Percentiles rank a stretch among this genome's conserved stretches.
phyloP scores from a whole-genome alignment of 2,797 vertebrate genomes.

The Sebastes diaconus region DNA sequence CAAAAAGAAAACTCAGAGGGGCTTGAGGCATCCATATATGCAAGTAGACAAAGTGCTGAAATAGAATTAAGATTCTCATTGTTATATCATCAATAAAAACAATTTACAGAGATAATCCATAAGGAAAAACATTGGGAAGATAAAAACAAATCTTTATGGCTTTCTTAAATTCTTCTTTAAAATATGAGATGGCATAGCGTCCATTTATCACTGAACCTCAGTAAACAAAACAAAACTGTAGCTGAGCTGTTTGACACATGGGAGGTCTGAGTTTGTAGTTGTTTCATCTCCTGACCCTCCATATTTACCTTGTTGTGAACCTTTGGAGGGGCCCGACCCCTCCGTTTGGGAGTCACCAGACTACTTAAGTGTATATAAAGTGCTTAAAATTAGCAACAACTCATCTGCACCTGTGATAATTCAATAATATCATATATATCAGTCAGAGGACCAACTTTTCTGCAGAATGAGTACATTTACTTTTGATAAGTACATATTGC shows the following conservation, averaged over 20 bases:
- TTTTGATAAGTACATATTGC: background rate
- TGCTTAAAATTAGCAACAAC: background rate
- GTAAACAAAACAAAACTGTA: no score
- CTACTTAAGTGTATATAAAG: background rate
- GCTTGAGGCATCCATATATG: no score
- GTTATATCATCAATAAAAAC: no score
- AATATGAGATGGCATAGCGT: rapidly evolving
- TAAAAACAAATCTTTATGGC: no score
- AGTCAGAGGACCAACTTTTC: background rate
- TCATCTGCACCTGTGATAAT: background rate
- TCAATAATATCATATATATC: background rate
- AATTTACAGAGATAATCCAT: no score
- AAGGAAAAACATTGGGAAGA: no score
- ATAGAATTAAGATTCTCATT: no score
- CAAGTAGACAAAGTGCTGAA: no score
- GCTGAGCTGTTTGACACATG: no score
- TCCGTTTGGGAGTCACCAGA: background rate
- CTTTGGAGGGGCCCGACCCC: background rate
- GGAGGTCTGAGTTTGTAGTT: no score
- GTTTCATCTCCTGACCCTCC: background rate
- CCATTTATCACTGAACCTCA: no score
- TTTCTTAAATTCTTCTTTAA: no score
- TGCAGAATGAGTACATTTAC: background rate
- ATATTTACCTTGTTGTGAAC: background rate
- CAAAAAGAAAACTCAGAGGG: background rate